phyloP scores from a whole-genome alignment of 2,888 invertebrate species.

The Keiferia lycopersicella region DNA sequence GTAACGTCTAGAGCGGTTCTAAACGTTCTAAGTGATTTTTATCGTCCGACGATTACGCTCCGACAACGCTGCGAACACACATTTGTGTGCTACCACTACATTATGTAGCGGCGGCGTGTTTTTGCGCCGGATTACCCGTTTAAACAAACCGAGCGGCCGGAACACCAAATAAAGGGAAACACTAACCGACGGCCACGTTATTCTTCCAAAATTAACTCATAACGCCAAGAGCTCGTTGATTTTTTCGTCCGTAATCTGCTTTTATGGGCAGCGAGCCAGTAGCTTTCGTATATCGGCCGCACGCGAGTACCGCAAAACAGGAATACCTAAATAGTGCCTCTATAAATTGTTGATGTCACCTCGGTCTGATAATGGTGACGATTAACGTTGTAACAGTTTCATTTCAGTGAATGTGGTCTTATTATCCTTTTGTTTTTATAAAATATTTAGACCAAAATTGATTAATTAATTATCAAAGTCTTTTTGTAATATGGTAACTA shows the following conservation, averaged over 20 bases:
- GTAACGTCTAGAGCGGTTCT: slow-evolving; percentile 57
- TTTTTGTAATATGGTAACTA: too few relatives aligned
- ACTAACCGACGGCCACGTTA: slow-evolving; percentile 73
- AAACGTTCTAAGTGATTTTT: slow-evolving; percentile 72
- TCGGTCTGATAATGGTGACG: slow-evolving; percentile 69
- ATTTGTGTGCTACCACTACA: slow-evolving; percentile 63
- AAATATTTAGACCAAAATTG: too few relatives aligned
- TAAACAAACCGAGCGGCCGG: slow-evolving; percentile 73
- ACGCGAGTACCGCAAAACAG: slow-evolving; percentile 72
- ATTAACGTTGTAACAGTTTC: slow-evolving; percentile 75
- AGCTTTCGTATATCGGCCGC: slow-evolving; percentile 73
- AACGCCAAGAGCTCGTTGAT: slow-evolving; percentile 75
- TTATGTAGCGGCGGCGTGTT: slow-evolving; percentile 63
- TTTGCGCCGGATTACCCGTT: slow-evolving; percentile 75
- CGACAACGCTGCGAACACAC: slow-evolving; percentile 65
- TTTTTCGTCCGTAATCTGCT: slow-evolving; percentile 75
- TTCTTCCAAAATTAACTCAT: slow-evolving; percentile 81
- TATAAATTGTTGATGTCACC: slow-evolving; percentile 75
- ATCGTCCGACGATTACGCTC: slow-evolving; percentile 68
- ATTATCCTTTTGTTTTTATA: not conserved
- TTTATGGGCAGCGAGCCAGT: slow-evolving; percentile 79
- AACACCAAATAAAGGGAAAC: slow-evolving; percentile 76
- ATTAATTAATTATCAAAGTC: too few relatives aligned
- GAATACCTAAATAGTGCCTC: slow-evolving; percentile 74
- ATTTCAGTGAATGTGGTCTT: slow-evolving; percentile 43